Conservation (phyloP, 2,113 vertebrate species). For the Anser brachyrhynchus region DNA sequence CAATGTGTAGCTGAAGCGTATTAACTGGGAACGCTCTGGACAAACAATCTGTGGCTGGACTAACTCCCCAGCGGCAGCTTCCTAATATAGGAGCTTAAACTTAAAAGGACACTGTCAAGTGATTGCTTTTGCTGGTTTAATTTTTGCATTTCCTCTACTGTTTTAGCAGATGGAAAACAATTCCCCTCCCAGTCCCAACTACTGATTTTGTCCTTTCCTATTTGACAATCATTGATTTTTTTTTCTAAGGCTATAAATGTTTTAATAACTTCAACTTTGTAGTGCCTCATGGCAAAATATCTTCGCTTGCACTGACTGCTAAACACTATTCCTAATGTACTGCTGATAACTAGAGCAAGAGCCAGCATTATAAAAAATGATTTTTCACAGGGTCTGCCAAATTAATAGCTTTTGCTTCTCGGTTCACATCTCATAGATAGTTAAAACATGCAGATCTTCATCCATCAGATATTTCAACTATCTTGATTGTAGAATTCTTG, state of each 20-base stretch:
- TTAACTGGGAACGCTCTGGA: neutral
- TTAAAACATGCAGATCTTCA: neutral
- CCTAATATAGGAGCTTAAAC: neutral
- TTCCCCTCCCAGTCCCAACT: constrained; percentile 25
- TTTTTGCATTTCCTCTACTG: constrained; percentile 45
- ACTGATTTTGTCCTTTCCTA: constrained; percentile 52
- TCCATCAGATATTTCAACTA: neutral
- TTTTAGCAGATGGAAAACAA: constrained; percentile 39
- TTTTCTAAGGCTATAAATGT: constrained; percentile 60
- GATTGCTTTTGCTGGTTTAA: constrained; percentile 44
- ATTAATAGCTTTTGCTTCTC: constrained; percentile 48
- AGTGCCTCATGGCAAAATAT: constrained; percentile 63
- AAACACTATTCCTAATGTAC: constrained; percentile 33
- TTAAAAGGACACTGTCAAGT: constrained; percentile 26
- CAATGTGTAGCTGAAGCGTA: neutral
- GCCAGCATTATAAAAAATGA: neutral
- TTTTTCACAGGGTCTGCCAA: constrained; percentile 13
- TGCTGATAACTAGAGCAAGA: constrained; percentile 11
- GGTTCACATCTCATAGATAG: neutral
- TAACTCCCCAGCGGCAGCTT: neutral
- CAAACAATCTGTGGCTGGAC: neutral
- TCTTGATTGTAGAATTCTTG: neutral
- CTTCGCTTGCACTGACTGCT: constrained; percentile 44
- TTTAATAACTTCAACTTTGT: constrained; percentile 69
- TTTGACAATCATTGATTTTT: constrained; percentile 62